These are phyloP conservation scores for Neotoxoptera formosana DNA, from an alignment of 1,140 invertebrate species.

Conservation along the genomic window DNA sequence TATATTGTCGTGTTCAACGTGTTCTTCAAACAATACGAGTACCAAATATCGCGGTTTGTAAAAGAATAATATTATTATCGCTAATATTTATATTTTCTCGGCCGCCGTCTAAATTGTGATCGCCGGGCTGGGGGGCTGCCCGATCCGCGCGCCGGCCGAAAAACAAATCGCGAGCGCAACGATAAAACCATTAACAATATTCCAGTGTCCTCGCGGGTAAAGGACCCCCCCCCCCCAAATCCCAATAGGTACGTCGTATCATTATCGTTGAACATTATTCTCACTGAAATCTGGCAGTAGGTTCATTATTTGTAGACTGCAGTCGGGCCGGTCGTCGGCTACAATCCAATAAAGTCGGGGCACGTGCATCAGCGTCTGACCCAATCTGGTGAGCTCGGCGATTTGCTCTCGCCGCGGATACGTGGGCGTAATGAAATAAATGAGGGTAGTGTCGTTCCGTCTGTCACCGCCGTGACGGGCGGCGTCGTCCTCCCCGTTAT, in stretches of 20 bases:
- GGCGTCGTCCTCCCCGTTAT: background rate
- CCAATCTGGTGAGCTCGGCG: conserved; percentile 86
- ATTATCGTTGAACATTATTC: background rate
- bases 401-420: conserved; percentile 88
- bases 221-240: too few species aligned
- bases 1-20: background rate
- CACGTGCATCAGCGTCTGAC: conserved; percentile 89
- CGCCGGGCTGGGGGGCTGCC: background rate
- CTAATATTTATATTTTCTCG: background rate
- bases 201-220: too few species aligned
- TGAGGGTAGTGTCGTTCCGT: background rate
- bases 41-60: background rate
- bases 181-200: too few species aligned
- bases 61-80: background rate
- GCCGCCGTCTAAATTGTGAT: background rate
- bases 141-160: background rate
- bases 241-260: background rate
- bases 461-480: background rate
- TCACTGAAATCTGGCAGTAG: conserved; percentile 63
- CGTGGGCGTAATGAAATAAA: conserved; percentile 90
- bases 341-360: conserved; percentile 89
- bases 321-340: conserved; percentile 80
- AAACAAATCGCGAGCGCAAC: background rate
- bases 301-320: conserved; percentile 72
- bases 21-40: too few species aligned